Evolutionary conservation across 2,888 invertebrate genomes (phyloP), one percentile per base, ranked within the genome.

Genomic region (Harpalus rufipes): DNA sequence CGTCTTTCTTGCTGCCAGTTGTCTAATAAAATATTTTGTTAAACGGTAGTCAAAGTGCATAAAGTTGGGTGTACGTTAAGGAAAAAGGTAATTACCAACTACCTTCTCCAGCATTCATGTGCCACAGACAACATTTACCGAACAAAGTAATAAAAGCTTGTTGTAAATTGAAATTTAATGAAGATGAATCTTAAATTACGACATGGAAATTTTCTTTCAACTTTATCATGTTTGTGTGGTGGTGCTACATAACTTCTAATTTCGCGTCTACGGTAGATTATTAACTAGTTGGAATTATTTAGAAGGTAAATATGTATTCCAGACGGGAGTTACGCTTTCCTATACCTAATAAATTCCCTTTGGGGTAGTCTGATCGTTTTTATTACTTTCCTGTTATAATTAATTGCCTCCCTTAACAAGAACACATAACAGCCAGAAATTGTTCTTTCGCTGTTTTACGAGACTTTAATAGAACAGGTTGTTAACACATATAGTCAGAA

Each of bases 131-230:
- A 61, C 81, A 72, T 56, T 68, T 72, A 51, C 63, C 51, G 18
- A 44, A 51, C 68, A 68, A 81, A 65, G 81, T 56, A 81, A 81
- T 81, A 72, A 68, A 81, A 81, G 68, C 51, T 16, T 44, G 68
- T 44, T 68, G 58, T 72, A 81, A 81, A 81, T 68, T 81, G 72
- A 81, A 81, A 81, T 81, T 68, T 81, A 81, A 68, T 81, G 81
- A 68, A 81, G 56, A 72, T 81, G 68, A 56, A 81, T 68, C 72
- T 68, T 44, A 72, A 81, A 68, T 68, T 81, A 68, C 59, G 7
- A 68, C 32, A 32, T 80, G 41, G 14, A 81, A 56, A 81, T 68
- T 81, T 81, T 81, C 68, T 68, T 81, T 81, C 44, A 32, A 56
- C 72, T 81, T 68, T 68, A 81, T 81, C 81, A 81, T 51, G 61